phyloP scores from a whole-genome alignment of 1,140 invertebrate species.

The Anoplophora glabripennis region DNA sequence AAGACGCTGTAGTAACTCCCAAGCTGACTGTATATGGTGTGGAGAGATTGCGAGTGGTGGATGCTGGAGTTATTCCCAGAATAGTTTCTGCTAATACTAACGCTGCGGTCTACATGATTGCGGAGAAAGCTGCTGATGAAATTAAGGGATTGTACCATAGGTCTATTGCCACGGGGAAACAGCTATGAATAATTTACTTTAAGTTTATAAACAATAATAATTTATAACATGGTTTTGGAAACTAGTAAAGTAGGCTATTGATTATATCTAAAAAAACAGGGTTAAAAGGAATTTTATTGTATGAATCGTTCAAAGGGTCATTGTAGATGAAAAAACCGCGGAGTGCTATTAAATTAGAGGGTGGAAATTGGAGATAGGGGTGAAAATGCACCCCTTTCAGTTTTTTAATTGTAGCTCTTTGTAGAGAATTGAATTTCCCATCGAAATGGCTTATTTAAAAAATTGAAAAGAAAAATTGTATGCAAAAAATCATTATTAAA shows the following conservation, averaged over 20 bases:
- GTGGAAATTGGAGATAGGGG: too few species aligned
- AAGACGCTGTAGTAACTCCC: constrained; percentile 52
- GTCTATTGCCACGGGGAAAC: neutral
- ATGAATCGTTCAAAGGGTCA: too few species aligned
- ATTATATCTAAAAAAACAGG: neutral
- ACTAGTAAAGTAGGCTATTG: neutral
- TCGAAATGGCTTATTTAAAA: too few species aligned
- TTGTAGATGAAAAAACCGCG: too few species aligned
- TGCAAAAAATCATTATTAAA: too few species aligned
- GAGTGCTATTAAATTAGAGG: too few species aligned
- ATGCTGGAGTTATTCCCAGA: constrained; percentile 45
- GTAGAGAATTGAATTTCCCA: too few species aligned
- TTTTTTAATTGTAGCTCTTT: too few species aligned
- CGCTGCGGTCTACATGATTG: constrained; percentile 55
- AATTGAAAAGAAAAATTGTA: too few species aligned
- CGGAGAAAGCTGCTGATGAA: constrained; percentile 52
- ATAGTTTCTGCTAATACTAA: constrained; percentile 51
- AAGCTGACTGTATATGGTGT: constrained; percentile 49
- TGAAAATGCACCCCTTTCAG: too few species aligned
- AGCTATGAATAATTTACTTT: neutral
- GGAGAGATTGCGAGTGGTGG: constrained; percentile 49
- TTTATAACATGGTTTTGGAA: neutral
- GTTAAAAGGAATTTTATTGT: too few species aligned
- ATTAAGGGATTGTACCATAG: constrained; percentile 9
- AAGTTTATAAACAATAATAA: neutral